Evolutionary conservation across 2,797 vertebrate genomes (phyloP).

Genomic region (Poeciliopsis gracilis): DNA sequence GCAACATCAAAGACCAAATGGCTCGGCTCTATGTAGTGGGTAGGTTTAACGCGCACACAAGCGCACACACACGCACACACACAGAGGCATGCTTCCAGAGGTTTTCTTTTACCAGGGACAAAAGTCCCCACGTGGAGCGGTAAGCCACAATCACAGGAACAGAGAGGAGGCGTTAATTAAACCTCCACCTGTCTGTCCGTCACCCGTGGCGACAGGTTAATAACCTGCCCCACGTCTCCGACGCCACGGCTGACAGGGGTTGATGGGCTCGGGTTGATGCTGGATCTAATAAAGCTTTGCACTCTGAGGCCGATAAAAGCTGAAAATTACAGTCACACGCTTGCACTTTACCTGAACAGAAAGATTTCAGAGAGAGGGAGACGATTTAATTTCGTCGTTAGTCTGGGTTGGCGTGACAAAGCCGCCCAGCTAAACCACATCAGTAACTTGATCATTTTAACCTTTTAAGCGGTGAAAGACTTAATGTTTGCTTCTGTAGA

Average conservation of each 20-base stretch:
- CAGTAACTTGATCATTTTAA: not conserved
- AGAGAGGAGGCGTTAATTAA: constrained; percentile 62
- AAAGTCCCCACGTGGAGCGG: constrained; percentile 14
- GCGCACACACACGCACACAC: not conserved
- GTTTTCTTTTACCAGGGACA: constrained; percentile 28
- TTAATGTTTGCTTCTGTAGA: not conserved
- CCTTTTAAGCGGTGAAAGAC: not conserved
- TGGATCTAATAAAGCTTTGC: constrained; percentile 61
- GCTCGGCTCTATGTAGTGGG: constrained; percentile 94
- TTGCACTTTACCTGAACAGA: constrained; percentile 12
- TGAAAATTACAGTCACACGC: constrained; percentile 45
- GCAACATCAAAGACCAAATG: constrained; percentile 90
- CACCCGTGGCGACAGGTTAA: constrained; percentile 62
- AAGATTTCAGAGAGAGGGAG: constrained; percentile 13
- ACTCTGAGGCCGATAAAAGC: constrained; percentile 33
- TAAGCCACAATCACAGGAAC: constrained; percentile 19
- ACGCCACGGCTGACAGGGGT: constrained; percentile 44
- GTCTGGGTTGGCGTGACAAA: constrained; percentile 3
- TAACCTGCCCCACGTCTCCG: constrained; percentile 48
- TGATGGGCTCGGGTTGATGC: constrained; percentile 43
- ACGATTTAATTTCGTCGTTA: constrained; percentile 21
- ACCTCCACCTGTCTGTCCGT: constrained; percentile 38
- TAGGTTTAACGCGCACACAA: constrained; percentile 69
- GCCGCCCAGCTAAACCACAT: not conserved
- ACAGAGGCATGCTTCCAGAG: not conserved